phyloP scores from a whole-genome alignment of 2,113 vertebrate genomes.

The Apus apus region DNA sequence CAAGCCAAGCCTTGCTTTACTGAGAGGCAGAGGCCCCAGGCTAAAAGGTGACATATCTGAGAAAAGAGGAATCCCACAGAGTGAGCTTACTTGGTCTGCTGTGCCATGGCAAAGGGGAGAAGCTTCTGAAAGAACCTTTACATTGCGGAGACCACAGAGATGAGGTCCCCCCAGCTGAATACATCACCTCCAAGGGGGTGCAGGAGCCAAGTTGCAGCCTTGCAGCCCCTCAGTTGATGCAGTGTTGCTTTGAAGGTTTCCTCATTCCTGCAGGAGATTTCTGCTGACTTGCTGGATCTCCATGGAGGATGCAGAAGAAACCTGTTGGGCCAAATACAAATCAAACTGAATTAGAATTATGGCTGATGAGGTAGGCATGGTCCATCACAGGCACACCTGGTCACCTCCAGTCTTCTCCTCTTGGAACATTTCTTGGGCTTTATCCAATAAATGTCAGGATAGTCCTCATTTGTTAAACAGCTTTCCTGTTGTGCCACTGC shows the following conservation, averaged over 20 bases:
- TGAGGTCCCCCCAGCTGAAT: background rate
- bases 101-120: background rate
- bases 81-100: background rate
- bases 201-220: background rate
- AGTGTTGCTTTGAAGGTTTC: background rate
- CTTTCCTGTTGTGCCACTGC: background rate
- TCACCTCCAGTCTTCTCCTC: background rate
- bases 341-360: background rate
- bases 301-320: background rate
- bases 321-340: background rate
- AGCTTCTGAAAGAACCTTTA: background rate
- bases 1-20: background rate
- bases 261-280: background rate
- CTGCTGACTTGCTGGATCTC: background rate
- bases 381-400: accelerated
- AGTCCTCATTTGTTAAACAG: background rate
- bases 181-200: background rate
- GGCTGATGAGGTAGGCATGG: background rate
- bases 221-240: background rate
- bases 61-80: background rate
- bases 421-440: background rate
- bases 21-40: background rate
- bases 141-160: accelerated
- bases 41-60: background rate
- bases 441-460: background rate